Base-by-base conservation (phyloP, 1,140 invertebrate species). In the Globodera rostochiensis region DNA sequence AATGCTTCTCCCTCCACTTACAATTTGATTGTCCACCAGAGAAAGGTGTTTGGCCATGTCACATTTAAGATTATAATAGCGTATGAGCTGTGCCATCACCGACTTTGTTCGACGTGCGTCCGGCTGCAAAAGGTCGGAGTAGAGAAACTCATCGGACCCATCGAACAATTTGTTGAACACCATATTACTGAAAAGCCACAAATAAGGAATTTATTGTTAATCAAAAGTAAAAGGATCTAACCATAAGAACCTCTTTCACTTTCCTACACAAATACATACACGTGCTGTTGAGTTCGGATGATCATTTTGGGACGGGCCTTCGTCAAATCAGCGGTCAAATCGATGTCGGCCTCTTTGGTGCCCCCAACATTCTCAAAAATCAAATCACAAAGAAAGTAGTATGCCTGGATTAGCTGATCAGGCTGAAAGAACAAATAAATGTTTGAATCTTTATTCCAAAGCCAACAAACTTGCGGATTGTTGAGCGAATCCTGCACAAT, bases 361-460 rank as follows among this genome's bases (percentile, higher is more conserved):
- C 13, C 36, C 3, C 69, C 46, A 6, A 69, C 25, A 64, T 77
- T 47, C 9, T 78, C 77, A 49, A 82, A 78, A 25, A 82, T 50
- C 49, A 82, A 73, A 45, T 78, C 79, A 50, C 81, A 82, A 11
- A 82, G 66, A 80, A 82, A 74, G 70, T 73, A 45, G 36, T 82
- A 82, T 0, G 73, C 70, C 19, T 77, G 81, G 13, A 82, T 53
- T 6, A 82, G 25, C 19, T 82, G 77, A 77, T 82, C 79, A 3
- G 81, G 50, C 81, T 82, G 69, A 0, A 71, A 82, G 25, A 70
- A 13, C 1, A 50, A 73, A 69, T 13, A 47, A 25, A 49, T 36
- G 8, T 36, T 1, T 2, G 36, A 3, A 36, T 3, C 1, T 1
- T 3, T 15, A 77, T 60, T 11, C 11, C 45, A 80, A 80, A 80